Base-by-base conservation (phyloP, 2,888 invertebrate species). In the Eristalinus sepulchralis region DNA sequence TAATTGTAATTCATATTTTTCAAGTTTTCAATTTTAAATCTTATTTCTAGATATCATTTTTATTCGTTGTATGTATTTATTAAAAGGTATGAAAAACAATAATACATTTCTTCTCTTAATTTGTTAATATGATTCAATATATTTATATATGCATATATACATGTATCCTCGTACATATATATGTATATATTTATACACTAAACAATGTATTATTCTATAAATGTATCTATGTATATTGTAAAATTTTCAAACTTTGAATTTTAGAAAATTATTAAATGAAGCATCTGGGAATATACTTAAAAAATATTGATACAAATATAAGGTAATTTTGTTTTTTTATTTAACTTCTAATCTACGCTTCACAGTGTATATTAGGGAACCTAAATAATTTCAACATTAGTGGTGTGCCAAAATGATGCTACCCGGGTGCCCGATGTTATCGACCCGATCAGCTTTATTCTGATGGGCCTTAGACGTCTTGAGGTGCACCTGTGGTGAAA, bases 181-280 rank as follows among this genome's bases (percentile, higher is more conserved):
- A 59, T 57, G 72, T 53, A 62, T 71, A 60, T 75, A 68, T 68
- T 70, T 81, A 57, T 71, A 39, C 59, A 47, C 47, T 47, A 47
- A 47, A 47, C 17, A n/a, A 39, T 47, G 47, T 47, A 47, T 17
- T 76, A 71, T 55, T 78, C 78, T 79, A 70, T 78, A 83, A 83
- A 83, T 87, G 83, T 86, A 82, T 85, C 81, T 85, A 77, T 83
- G 87, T 87, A 87, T 80, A 87, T 87, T 87, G 83, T 83, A 87
- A 75, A 79, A 79, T 87, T 83, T 87, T 87, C 73, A 67, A 79
- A 79, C 79, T 87, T 68, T 75, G 53, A 80, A 71, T 83, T 67
- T 83, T 83, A 86, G 71, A 66, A 86, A 81, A 77, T 77, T 81
- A 81, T 73, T 76, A 84, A 71, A 78, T 10, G 64, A 68, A 63